A percentile compares a stretch with the other conserved stretches of the same genome.
Evolutionary conservation across 2,113 vertebrate genomes (phyloP).

Genomic region (Coregonus clupeaformis): DNA sequence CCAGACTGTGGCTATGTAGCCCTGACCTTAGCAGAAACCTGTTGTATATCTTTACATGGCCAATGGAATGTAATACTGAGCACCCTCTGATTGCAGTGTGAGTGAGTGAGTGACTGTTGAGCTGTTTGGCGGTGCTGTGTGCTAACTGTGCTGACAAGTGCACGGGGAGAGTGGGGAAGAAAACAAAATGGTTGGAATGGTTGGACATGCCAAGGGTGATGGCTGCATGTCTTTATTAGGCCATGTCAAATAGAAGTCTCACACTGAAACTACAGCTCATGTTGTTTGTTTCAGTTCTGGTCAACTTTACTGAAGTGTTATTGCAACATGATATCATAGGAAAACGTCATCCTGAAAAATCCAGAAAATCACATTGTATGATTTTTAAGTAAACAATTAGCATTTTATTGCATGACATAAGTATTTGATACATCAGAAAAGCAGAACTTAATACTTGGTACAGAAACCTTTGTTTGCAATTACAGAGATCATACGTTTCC

Average conservation of each 20-base stretch:
- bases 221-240: not conserved
- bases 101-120: constrained; percentile 10
- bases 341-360: no score
- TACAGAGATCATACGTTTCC: no score
- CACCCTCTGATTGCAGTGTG: constrained; percentile 1
- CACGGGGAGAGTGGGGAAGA: not conserved
- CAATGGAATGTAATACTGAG: constrained; percentile 21
- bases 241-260: not conserved
- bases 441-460: no score
- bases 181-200: not conserved
- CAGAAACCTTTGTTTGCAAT: no score
- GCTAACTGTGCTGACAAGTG: not conserved
- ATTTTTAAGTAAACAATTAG: no score
- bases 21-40: constrained; percentile 10
- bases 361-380: no score
- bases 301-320: no score
- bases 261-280: not conserved
- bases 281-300: no score
- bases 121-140: not conserved
- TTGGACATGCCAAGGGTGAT: not conserved
- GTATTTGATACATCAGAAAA: no score
- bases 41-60: constrained; percentile 58
- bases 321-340: no score
- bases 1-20: constrained; percentile 15
- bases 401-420: no score